Evolutionary conservation across 2,113 vertebrate genomes (phyloP).

Genomic region (Fregetta grallaria): DNA sequence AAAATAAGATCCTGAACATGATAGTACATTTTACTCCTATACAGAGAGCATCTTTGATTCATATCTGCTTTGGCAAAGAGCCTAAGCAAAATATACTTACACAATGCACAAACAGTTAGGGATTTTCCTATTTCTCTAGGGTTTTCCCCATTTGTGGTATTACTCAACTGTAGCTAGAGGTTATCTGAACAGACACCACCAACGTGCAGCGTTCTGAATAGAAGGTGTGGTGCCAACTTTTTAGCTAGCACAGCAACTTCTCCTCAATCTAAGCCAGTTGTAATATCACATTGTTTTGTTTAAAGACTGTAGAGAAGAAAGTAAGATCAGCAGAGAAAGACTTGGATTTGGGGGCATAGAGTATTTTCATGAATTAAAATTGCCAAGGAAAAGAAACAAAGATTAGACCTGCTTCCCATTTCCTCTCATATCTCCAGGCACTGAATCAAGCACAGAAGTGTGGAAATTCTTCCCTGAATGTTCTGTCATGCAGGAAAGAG

Average conservation of each 20-base stretch:
- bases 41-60: conserved; percentile 16
- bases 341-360: background rate
- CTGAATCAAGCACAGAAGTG: background rate
- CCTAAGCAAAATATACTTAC: conserved; percentile 52
- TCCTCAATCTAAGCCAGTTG: background rate
- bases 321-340: conserved; percentile 10
- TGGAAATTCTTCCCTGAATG: background rate
- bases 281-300: background rate
- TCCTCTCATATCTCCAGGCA: background rate
- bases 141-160: conserved; percentile 55
- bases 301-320: background rate
- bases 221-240: conserved; percentile 38
- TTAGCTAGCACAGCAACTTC: conserved; percentile 34
- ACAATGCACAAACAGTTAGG: conserved; percentile 54
- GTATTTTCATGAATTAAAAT: background rate
- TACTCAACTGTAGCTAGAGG: conserved; percentile 45
- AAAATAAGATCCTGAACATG: conserved; percentile 21
- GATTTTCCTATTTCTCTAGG: conserved; percentile 65
- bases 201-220: conserved; percentile 21
- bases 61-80: conserved; percentile 35
- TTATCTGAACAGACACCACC: conserved; percentile 58
- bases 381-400: background rate
- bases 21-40: conserved; percentile 10
- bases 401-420: background rate
- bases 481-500: background rate